Base-by-base conservation (phyloP, 2,113 vertebrate genomes). In the Ceuthmochares aereus region DNA sequence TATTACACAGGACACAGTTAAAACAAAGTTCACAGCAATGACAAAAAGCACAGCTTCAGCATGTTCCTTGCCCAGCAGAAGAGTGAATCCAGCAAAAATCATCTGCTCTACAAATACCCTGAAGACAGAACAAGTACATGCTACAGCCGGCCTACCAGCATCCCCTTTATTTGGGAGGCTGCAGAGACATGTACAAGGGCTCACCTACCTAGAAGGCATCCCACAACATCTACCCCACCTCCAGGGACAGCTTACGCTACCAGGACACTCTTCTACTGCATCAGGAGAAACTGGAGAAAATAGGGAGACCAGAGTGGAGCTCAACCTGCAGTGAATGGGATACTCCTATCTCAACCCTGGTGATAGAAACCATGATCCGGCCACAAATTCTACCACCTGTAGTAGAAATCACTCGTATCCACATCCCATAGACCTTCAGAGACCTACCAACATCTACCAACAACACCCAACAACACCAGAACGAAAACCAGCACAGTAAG, bases 81-180 rank as follows among this genome's bases (percentile, higher is more conserved):
- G 9, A 90, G 32, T 47, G 92, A 84, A 90, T 63, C 59, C 90
- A 90, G 82, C n/a, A 76, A 85, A 76, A 85, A 83, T 26, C 32
- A 55, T 66, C 51, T 52, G 37, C 75, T 85, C 63, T 22, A 37
- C 36, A 73, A 60, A 90, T 3, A 10, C 40, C 70, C 60, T 1
- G 1, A 93, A 91, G 73, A 36, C 7, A 52, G 16, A 76, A 43
- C 30, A 60, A 73, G 40, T 20, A 49, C 0, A 1, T 22, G 73
- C 55, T 55, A 29, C 1, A 62, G 43, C 32, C 74, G 32, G 29
- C 2, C 1, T 7, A 42, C 21, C 76, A 36, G 52, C 27, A 76
- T 6, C 7, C 20, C 27, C 64, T 70, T 34, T 32, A 49, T 47
- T 78, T 16, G 37, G 58, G 47, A 87, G 26, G 23, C 0, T 69